A percentile compares a stretch with the other conserved stretches of the same genome.
Evolutionary conservation across 2,888 invertebrate genomes (phyloP).

Genomic region (Augochlorella aurata): DNA sequence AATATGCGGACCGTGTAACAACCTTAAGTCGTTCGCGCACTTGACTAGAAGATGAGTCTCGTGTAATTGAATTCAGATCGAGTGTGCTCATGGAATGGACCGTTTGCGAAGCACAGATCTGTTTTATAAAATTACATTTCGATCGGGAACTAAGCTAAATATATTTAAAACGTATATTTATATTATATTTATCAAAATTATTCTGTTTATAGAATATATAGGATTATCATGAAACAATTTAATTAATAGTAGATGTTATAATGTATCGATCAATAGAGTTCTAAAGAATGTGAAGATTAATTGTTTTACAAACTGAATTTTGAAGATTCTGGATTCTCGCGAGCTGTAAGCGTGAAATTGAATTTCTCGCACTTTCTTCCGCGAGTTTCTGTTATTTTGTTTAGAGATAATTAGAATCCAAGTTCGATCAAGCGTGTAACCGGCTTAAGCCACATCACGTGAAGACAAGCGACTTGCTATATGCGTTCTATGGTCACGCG

Average conservation of each 20-base stretch:
- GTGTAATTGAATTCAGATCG: background rate
- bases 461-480: conserved; percentile 29
- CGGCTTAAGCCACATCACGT: conserved; percentile 38
- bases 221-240: background rate
- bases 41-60: background rate
- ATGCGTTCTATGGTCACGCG: conserved; percentile 56
- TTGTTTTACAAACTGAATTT: background rate
- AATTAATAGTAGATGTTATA: background rate
- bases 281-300: background rate
- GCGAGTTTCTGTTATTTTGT: background rate
- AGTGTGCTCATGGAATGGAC: background rate
- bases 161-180: too few relatives aligned
- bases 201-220: background rate
- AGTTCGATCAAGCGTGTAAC: background rate
- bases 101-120: background rate
- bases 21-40: conserved; percentile 24
- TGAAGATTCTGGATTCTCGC: background rate
- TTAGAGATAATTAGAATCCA: too few relatives aligned
- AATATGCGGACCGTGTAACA: conserved; percentile 44
- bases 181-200: background rate
- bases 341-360: background rate
- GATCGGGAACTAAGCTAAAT: background rate
- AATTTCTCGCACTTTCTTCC: background rate
- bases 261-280: background rate
- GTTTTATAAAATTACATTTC: background rate